Base-by-base conservation (phyloP, 2,797 vertebrate species). In the Hydrocynus forskahlii region DNA sequence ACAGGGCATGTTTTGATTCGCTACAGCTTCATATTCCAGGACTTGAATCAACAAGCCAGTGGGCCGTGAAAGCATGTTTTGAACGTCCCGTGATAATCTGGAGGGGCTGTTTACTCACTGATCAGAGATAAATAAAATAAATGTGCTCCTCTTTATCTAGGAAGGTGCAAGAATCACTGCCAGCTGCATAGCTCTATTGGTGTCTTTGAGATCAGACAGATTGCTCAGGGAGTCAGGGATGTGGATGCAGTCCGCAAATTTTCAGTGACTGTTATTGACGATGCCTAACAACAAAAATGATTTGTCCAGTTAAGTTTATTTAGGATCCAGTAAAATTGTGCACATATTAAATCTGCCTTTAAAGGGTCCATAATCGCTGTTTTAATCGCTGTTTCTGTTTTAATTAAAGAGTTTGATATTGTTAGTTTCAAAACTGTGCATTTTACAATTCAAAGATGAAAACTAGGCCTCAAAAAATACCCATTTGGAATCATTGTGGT, bases 11-110 rank as follows among this genome's bases (percentile, higher is more conserved):
- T 48, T 59, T 69, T 57, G 19, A 60, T 71, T 54, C 17, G 14
- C 35, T 48, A 25, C 19, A 19, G 57, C 54, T 29, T 48, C 10
- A 4, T 70, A 45, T 60, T 60, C 40, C 50, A 13, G 67, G 54
- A 35, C 52, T 59, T 48, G 40, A 71, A 48, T 40, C 71, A 73
- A 70, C 54, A 59, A 78, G 40, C 38, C 21, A 62, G 21, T 62
- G 48, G 45, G 12, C 64, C 40, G 50, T 10, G 4, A 21, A 40
- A 54, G 38, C 45, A 17, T 4, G 57, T 62, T 25, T 1, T 21
- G 7, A 57, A 38, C 21, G 14, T 19, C 67, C 35, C 38, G 19
- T 78, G 69, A 71, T 52, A 71, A 40, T 66, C 6, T 40, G 17
- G 29, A 71, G 50, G 6, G 50, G 50, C 14, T 35, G 69, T 54